phyloP scores from a whole-genome alignment of 2,113 vertebrate genomes.

The Gymnarchus niloticus region DNA sequence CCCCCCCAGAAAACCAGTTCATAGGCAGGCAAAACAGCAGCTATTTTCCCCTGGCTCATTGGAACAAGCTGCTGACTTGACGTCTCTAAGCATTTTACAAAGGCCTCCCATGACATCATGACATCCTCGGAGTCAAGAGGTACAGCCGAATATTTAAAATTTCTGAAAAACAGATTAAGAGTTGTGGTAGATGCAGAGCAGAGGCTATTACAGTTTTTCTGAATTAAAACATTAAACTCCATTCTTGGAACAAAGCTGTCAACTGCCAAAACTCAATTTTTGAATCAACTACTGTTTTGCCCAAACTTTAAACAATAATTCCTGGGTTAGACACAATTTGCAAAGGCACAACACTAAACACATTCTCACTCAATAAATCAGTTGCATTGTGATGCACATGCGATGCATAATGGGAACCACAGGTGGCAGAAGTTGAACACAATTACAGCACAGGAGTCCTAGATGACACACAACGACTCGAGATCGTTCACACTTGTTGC shows the following conservation, averaged over 20 bases:
- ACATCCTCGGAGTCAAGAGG: not conserved
- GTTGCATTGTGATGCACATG: conserved; percentile 3
- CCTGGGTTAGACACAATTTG: too few species aligned
- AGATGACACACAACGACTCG: not conserved
- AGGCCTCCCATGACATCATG: not conserved
- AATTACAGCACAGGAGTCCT: not conserved
- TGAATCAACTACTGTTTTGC: too few species aligned
- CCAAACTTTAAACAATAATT: too few species aligned
- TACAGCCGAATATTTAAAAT: not conserved
- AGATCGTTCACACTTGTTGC: not conserved
- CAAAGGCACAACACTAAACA: too few species aligned
- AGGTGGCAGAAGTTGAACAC: conserved; percentile 4
- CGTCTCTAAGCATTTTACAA: too few species aligned
- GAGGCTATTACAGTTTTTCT: too few species aligned
- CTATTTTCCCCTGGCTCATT: conserved; percentile 2
- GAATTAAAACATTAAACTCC: too few species aligned
- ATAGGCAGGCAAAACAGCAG: not conserved
- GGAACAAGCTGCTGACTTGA: not conserved
- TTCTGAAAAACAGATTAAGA: too few species aligned
- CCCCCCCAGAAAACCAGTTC: not conserved
- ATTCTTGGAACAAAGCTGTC: too few species aligned
- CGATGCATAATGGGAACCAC: conserved; percentile 9
- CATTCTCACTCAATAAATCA: too few species aligned
- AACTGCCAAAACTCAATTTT: too few species aligned
- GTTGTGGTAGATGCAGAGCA: too few species aligned